These are phyloP conservation scores for Epizoanthus fatuus DNA, from an alignment of 92 coral and sea anemone genomes.

Conservation along the genomic window DNA sequence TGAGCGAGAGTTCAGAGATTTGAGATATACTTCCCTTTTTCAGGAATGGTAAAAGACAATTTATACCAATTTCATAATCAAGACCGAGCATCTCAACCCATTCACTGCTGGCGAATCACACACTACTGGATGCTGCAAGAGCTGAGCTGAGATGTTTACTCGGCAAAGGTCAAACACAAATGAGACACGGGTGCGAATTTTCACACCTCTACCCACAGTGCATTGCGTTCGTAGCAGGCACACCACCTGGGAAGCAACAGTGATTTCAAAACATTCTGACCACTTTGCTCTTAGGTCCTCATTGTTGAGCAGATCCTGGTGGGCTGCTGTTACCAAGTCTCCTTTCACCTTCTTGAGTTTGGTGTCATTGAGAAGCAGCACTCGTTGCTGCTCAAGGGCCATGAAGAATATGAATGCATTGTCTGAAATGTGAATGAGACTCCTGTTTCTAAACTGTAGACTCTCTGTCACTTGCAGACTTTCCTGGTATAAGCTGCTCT, in stretches of 20 bases:
- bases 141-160: too few relatives aligned
- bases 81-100: too few relatives aligned
- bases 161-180: too few relatives aligned
- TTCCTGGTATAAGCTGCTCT: constrained; percentile 41
- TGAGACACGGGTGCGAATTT: too few relatives aligned
- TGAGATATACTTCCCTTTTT: too few relatives aligned
- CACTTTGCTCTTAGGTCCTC: constrained; percentile 32
- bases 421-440: constrained; percentile 60
- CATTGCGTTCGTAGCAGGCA: too few relatives aligned
- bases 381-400: constrained; percentile 55
- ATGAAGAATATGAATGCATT: constrained; percentile 35
- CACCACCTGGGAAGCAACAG: constrained; percentile 2
- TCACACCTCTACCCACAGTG: too few relatives aligned
- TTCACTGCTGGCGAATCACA: too few relatives aligned
- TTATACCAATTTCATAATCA: too few relatives aligned
- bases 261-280: constrained; percentile 22
- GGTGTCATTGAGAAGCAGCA: constrained; percentile 34
- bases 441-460: constrained; percentile 47
- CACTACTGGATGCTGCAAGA: too few relatives aligned
- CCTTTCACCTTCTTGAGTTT: constrained; percentile 33
- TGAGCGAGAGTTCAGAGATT: too few relatives aligned
- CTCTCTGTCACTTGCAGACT: constrained; percentile 51
- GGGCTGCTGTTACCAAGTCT: constrained; percentile 31
- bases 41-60: too few relatives aligned
- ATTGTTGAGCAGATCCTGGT: constrained; percentile 25